Conservation (phyloP, 2,888 invertebrate genomes). For the Volucella inflata region DNA sequence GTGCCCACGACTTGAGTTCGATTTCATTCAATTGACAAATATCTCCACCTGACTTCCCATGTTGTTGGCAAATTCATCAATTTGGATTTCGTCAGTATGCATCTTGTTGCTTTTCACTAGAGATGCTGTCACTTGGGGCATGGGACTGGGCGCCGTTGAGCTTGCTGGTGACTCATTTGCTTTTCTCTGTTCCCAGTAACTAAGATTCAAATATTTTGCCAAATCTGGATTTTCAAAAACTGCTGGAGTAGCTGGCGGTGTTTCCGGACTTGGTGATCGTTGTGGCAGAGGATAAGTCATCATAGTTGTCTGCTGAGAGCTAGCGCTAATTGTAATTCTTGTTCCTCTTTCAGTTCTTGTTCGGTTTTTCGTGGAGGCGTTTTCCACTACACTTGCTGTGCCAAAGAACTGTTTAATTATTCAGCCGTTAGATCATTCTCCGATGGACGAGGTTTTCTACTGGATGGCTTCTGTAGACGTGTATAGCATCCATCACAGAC, state of each 20-base stretch:
- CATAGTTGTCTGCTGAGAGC: conserved; percentile 88
- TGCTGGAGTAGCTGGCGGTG: conserved; percentile 76
- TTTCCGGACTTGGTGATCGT: conserved; percentile 81
- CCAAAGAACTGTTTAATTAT: conserved; percentile 91
- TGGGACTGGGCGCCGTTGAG: conserved; percentile 87
- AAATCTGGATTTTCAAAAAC: conserved; percentile 90
- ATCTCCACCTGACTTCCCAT: conserved; percentile 96
- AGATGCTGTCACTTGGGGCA: conserved; percentile 81
- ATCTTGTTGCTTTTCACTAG: conserved; percentile 65
- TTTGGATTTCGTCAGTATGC: conserved; percentile 88
- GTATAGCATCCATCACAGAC: conserved; percentile 98
- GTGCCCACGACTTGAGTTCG: conserved; percentile 95
- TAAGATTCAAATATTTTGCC: conserved; percentile 95
- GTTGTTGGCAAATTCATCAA: conserved; percentile 94
- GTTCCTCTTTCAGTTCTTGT: conserved; percentile 95
- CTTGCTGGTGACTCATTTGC: conserved; percentile 85
- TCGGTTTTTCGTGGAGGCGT: conserved; percentile 89
- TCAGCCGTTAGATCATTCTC: conserved; percentile 92
- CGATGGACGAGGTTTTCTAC: conserved; percentile 85
- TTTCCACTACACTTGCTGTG: conserved; percentile 92
- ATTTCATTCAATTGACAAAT: conserved; percentile 99
- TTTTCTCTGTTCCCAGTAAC: conserved; percentile 94
- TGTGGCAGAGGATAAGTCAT: conserved; percentile 80
- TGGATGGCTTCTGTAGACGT: conserved; percentile 86
- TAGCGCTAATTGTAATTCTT: conserved; percentile 97